Base-by-base conservation (phyloP, 2,888 invertebrate species). In the Ophraella communa region DNA sequence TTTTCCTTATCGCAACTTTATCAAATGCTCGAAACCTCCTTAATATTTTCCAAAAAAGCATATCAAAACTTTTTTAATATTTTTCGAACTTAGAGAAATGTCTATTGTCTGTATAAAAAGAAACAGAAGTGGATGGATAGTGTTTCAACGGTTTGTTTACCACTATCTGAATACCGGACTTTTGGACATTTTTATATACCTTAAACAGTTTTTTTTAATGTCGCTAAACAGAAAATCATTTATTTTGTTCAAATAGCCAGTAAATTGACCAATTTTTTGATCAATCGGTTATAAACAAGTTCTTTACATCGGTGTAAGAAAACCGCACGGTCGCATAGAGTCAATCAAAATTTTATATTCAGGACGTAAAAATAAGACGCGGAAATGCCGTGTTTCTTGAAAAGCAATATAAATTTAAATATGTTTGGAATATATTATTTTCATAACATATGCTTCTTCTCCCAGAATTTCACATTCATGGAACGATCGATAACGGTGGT, bases 391-490 rank as follows among this genome's bases (percentile, higher is more conserved):
- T 51, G 27, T 51, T 51, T 51, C 49, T 45, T 45, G 30, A n/a
- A 56, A 56, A 56, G 45, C 56, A 56, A 56, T 56, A 56, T 56
- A 56, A 56, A 56, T 56, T 56, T 56, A 56, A 56, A 56, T 56
- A 56, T 45, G 56, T 56, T 56, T 56, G 56, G 45, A 56, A 56
- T 56, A 56, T 45, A 56, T 56, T 56, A 56, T 56, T 56, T 30
- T 33, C 45, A 44, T 55, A 56, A 56, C 56, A 56, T 56, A 56
- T 56, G 56, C 45, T 20, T 20, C 56, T 45, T 45, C 56, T 44
- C 55, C 21, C 45, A 56, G 45, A 56, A 56, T 56, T 56, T 56
- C 56, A 56, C 45, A 56, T 56, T 56, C 56, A 56, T 45, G 30
- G 42, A 56, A 45, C 56, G 56, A 45, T 56, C 56, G 20, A 30